A percentile compares a stretch with the other conserved stretches of the same genome.
These are phyloP conservation scores for Tipula unca DNA, from an alignment of 2,888 invertebrate species.

Conservation along the genomic window DNA sequence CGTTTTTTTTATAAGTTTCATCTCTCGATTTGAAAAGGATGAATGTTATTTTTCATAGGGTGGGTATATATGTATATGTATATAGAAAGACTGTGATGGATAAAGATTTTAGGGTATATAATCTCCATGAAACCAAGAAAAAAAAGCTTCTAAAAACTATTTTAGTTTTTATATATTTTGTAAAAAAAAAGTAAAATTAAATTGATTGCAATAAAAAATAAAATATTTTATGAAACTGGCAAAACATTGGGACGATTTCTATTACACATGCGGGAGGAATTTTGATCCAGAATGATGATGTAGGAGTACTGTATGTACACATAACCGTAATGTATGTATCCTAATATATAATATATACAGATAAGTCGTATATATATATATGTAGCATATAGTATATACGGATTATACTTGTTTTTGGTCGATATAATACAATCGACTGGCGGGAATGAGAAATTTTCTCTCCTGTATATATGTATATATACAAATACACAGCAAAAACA, in stretches of 20 bases:
- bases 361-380: neutral
- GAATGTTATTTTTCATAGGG: neutral
- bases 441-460: neutral
- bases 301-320: neutral
- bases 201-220: neutral
- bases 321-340: neutral
- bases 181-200: neutral
- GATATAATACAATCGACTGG: neutral
- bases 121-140: neutral
- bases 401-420: neutral
- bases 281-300: neutral
- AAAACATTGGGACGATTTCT: neutral
- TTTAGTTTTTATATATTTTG: neutral
- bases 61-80: neutral
- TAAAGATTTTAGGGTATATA: neutral
- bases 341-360: neutral
- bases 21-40: neutral
- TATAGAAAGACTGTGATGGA: neutral
- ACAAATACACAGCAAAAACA: neutral
- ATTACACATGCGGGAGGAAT: neutral
- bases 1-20: neutral
- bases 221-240: neutral
- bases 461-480: neutral
- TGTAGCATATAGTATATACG: neutral
- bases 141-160: neutral